phyloP scores from a whole-genome alignment of 2,797 vertebrate genomes.

The Fundulus diaphanus region DNA sequence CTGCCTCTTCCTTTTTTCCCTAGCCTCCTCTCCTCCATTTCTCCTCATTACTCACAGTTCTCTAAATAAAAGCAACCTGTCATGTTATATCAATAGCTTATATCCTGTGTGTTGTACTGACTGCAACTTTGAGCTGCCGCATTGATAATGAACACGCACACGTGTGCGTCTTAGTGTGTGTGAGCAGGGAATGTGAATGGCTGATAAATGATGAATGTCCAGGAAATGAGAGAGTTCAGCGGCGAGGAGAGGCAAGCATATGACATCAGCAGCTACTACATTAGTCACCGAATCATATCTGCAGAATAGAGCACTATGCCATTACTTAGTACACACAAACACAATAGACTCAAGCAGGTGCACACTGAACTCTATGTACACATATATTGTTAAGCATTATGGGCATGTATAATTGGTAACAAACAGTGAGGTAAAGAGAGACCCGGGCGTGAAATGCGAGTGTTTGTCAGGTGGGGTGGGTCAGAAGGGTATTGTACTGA shows the following conservation, averaged over 20 bases:
- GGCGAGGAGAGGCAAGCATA: conserved; percentile 39
- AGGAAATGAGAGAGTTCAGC: conserved; percentile 67
- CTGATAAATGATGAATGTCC: conserved; percentile 67
- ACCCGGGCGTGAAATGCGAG: not conserved
- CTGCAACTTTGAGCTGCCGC: conserved; percentile 18
- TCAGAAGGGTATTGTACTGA: conserved; percentile 19
- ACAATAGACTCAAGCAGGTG: conserved; percentile 16
- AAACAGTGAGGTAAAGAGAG: conserved; percentile 27
- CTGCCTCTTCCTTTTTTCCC: not conserved
- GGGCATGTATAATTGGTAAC: conserved; percentile 22
- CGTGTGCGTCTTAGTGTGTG: conserved; percentile 7
- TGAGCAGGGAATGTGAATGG: conserved; percentile 35
- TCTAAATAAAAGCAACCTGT: conserved; percentile 29
- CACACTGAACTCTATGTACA: conserved; percentile 1
- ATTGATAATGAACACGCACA: conserved; percentile 17
- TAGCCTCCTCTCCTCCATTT: not conserved
- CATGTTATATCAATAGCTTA: conserved; percentile 26
- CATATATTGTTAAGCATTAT: not conserved
- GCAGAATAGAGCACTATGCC: conserved; percentile 47
- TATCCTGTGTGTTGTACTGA: conserved; percentile 23
- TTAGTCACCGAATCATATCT: conserved; percentile 64
- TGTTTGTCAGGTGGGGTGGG: not conserved
- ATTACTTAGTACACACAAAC: conserved; percentile 34
- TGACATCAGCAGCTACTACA: conserved; percentile 71
- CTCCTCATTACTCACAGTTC: conserved; percentile 3